Conservation (phyloP, 2,888 invertebrate species). For the Ypsolopha sequella region DNA sequence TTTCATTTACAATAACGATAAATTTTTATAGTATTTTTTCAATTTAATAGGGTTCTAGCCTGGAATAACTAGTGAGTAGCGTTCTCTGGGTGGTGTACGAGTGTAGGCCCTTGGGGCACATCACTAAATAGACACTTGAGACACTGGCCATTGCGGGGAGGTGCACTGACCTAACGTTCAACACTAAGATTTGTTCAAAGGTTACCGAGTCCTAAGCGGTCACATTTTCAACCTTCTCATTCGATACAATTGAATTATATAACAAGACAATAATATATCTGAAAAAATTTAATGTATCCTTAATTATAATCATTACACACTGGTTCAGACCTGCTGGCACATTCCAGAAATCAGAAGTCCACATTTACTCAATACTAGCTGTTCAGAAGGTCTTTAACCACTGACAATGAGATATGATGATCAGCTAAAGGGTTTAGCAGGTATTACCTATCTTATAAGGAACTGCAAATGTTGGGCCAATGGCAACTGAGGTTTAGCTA, state of each 20-base stretch:
- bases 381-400: conserved; percentile 35
- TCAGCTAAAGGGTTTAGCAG: too few species aligned
- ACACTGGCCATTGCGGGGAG: conserved; percentile 35
- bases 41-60: conserved; percentile 29
- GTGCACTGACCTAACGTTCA: conserved; percentile 57
- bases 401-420: too few species aligned
- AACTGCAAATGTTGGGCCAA: too few species aligned
- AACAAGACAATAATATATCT: conserved; percentile 71
- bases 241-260: conserved; percentile 69
- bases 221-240: conserved; percentile 46
- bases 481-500: too few species aligned
- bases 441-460: too few species aligned
- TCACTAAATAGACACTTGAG: conserved; percentile 19
- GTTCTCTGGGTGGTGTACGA: conserved; percentile 9
- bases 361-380: conserved; percentile 32
- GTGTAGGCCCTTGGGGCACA: conserved; percentile 4
- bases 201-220: conserved; percentile 46
- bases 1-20: conserved; percentile 63
- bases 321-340: conserved; percentile 58
- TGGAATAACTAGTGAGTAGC: conserved; percentile 22
- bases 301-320: conserved; percentile 66
- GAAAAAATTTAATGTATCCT: conserved; percentile 67
- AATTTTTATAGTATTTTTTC: conserved; percentile 33
- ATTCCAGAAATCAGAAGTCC: conserved; percentile 39
- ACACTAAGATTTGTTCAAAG: conserved; percentile 52